Percentiles rank a stretch among this genome's conserved stretches.
Evolutionary conservation across 1,140 invertebrate genomes (phyloP).

Genomic region (Idris sp.): DNA sequence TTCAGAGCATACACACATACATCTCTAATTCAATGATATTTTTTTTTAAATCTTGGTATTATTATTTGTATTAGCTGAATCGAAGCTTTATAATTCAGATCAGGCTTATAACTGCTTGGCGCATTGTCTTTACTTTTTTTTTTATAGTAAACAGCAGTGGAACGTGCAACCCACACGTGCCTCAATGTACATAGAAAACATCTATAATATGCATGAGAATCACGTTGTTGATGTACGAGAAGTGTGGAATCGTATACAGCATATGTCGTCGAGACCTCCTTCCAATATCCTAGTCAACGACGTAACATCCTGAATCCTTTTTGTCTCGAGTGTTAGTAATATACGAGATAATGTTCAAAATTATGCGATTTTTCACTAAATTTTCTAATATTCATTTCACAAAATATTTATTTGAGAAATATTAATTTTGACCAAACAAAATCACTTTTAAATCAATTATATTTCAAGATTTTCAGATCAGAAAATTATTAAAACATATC

Average conservation of each 20-base stretch:
- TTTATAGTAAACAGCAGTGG: conserved; percentile 52
- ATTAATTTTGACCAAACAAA: too few species aligned
- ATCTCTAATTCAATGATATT: too few species aligned
- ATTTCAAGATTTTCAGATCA: too few species aligned
- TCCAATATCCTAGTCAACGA: conserved; percentile 16
- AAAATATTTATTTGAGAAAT: conserved; percentile 26
- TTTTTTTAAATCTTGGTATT: too few species aligned
- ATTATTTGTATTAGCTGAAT: conserved; percentile 21
- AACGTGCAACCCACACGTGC: conserved; percentile 57
- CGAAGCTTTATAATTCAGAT: conserved; percentile 26
- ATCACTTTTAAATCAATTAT: too few species aligned
- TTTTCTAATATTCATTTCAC: conserved; percentile 58
- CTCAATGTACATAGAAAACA: conserved; percentile 30
- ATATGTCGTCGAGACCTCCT: conserved; percentile 63
- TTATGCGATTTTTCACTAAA: conserved; percentile 55
- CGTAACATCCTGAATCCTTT: conserved; percentile 48
- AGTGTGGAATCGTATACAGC: conserved; percentile 63
- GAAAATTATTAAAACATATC: too few species aligned
- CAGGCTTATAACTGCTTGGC: conserved; percentile 34
- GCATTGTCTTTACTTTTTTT: conserved; percentile 44
- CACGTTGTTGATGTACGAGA: conserved; percentile 73
- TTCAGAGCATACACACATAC: too few species aligned
- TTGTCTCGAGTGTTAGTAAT: conserved; percentile 42
- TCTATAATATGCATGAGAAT: conserved; percentile 72
- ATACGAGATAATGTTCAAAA: conserved; percentile 66